These are phyloP conservation scores for Rutilus rutilus DNA, from an alignment of 2,113 vertebrate genomes.

Conservation along the genomic window DNA sequence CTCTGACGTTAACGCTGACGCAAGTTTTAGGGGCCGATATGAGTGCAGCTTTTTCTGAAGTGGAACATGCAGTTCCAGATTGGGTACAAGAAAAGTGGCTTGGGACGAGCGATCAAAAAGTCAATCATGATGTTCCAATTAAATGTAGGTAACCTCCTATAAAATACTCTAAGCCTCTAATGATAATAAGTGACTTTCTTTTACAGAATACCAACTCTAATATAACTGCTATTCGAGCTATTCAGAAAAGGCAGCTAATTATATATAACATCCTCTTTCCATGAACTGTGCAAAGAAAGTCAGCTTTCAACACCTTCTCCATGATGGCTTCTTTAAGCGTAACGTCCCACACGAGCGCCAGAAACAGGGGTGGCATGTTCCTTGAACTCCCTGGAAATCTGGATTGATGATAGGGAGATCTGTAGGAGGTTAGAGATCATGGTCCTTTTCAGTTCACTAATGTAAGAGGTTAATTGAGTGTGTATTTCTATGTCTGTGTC, in stretches of 20 bases:
- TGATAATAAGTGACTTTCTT: neutral
- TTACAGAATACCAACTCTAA: neutral
- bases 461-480: constrained; percentile 27
- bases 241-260: neutral
- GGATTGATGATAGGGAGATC: neutral
- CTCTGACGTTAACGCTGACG: neutral
- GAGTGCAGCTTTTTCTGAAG: neutral
- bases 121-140: neutral
- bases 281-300: neutral
- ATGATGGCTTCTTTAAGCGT: neutral
- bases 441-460: constrained; percentile 32
- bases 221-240: neutral
- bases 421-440: neutral
- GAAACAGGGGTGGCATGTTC: constrained; percentile 12
- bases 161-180: neutral
- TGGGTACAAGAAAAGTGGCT: neutral
- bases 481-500: constrained; percentile 25
- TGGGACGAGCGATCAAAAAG: neutral
- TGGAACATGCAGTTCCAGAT: neutral
- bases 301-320: constrained; percentile 21
- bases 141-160: neutral
- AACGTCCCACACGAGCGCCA: neutral
- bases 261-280: constrained; percentile 12
- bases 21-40: neutral
- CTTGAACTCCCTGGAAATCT: constrained; percentile 23